Evolutionary conservation across 2,888 invertebrate genomes (phyloP), one percentile per base, ranked within the genome.

Genomic region (Tiphia femorata): DNA sequence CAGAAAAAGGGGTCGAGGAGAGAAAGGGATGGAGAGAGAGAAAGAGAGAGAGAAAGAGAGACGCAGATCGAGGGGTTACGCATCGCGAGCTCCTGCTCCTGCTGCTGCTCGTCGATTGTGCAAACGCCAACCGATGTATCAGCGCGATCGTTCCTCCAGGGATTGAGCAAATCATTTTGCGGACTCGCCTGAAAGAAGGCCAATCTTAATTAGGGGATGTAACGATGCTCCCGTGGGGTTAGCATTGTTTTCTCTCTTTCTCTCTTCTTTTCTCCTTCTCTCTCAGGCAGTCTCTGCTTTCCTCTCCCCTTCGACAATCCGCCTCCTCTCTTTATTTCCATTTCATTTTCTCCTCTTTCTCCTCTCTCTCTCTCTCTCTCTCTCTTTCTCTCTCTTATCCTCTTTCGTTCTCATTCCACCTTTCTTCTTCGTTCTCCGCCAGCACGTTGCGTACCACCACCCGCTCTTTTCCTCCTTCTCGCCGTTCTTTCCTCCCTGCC

Each of bases 131-230:
- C 30, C 62, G 56, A 62, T 57, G 48, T 51, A 62, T 62, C 56
- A 52, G 14, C 12, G n/a, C 29, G 47, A 56, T 50, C 54, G 37
- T 21, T 47, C 30, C 67, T 61, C 63, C 47, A 38, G 64, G 62
- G 58, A 65, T 58, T 25, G 56, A n/a, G 33, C 55, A 42, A 55
- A 62, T 65, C 55, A 65, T 66, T 59, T 51, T 44, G 46, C 52
- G 57, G 55, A 37, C 46, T 58, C n/a, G 56, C 51, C 63, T 49
- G 61, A 71, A 72, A 72, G 67, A 71, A 73, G 72, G 71, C 68
- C 73, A 69, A 74, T 76, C 73, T 75, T 75, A 77, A 77, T 77
- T 75, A 78, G 72, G 67, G 73, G 72, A 70, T 67, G 70, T 70
- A 71, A 64, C 71, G 64, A 52, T 55, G 48, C 69, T 59, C 71